A percentile compares a stretch with the other conserved stretches of the same genome.
Conservation (phyloP, 2,113 vertebrate species). For the Trogon melanurus region DNA sequence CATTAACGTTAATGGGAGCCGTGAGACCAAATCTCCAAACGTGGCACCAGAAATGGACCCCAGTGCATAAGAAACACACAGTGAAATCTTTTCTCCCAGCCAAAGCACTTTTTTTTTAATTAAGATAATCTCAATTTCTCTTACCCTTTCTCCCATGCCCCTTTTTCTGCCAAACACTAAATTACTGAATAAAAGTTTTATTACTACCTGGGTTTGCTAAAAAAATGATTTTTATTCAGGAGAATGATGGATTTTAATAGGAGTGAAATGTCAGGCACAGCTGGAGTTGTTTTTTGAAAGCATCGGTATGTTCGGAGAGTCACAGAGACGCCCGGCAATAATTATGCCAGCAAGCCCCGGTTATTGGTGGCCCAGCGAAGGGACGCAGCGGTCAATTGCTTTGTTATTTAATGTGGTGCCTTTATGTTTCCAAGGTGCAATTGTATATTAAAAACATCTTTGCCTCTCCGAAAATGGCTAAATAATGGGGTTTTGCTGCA, state of each 20-base stretch:
- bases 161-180: not conserved
- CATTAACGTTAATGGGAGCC: not conserved
- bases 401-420: slow-evolving; percentile 39
- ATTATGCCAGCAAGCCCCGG: not conserved
- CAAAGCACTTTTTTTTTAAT: not conserved
- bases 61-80: not conserved
- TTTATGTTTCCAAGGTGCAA: slow-evolving; percentile 33
- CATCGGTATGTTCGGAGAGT: slow-evolving; percentile 4
- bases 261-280: slow-evolving; percentile 64
- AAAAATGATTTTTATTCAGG: slow-evolving; percentile 38
- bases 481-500: slow-evolving; percentile 18
- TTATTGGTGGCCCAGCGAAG: not conserved
- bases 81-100: not conserved
- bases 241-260: slow-evolving; percentile 60
- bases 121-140: slow-evolving; percentile 12
- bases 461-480: not conserved
- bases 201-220: slow-evolving; percentile 33
- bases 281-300: slow-evolving; percentile 47
- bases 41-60: not conserved
- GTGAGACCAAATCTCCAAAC: not conserved
- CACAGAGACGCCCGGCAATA: not conserved
- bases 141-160: not conserved
- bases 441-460: slow-evolving; percentile 44
- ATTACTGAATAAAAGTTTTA: slow-evolving; percentile 61
- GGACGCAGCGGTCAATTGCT: slow-evolving; percentile 37